Evolutionary conservation across 2,888 invertebrate genomes (phyloP).

Genomic region (Nemoura dubitans): DNA sequence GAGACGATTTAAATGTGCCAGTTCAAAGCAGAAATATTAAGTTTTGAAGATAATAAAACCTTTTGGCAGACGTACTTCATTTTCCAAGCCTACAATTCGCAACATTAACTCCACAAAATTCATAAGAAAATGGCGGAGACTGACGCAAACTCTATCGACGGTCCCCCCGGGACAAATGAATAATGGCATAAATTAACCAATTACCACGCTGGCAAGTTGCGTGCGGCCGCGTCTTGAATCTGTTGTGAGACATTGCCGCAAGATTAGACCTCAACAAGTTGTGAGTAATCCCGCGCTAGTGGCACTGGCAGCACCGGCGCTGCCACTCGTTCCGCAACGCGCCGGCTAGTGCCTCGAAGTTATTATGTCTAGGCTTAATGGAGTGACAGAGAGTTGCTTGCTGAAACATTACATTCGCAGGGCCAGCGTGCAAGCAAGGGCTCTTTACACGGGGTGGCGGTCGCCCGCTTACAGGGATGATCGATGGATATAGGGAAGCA

Average conservation of each 20-base stretch:
- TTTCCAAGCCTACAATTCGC: neutral
- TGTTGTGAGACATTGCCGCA: slow-evolving; percentile 7
- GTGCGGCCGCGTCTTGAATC: neutral
- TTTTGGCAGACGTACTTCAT: neutral
- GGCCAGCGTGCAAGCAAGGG: neutral
- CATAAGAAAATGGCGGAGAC: neutral
- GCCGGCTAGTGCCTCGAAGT: neutral
- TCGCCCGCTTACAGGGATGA: neutral
- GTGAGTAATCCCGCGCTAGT: neutral
- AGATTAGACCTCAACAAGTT: slow-evolving; percentile 12
- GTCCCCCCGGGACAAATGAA: neutral
- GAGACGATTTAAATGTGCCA: neutral
- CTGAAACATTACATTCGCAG: neutral
- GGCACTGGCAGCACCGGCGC: neutral
- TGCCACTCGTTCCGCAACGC: neutral
- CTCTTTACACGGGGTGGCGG: neutral
- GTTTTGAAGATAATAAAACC: neutral
- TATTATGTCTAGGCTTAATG: slow-evolving; percentile 12
- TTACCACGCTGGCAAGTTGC: neutral
- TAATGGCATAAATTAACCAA: slow-evolving; percentile 5
- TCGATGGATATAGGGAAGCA: neutral
- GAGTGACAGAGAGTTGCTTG: neutral
- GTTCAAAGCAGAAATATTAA: neutral
- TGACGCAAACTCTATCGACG: neutral
- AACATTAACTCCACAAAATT: neutral